These are phyloP conservation scores for Dichetophora obliterata DNA, from an alignment of 2,888 invertebrate genomes.

Conservation along the genomic window DNA sequence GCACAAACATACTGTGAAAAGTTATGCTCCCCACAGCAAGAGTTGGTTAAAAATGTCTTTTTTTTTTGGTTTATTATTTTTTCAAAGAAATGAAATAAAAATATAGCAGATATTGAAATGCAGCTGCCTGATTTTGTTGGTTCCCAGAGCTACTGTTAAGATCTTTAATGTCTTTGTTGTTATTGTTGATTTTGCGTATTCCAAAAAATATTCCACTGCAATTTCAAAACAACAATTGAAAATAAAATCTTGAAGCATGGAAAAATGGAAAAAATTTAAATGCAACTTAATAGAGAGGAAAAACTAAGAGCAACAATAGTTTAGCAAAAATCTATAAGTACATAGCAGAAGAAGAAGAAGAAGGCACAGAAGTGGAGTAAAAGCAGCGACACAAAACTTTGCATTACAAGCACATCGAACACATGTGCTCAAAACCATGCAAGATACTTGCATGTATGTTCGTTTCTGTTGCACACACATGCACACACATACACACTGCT, in stretches of 20 bases:
- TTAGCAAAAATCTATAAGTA: background rate
- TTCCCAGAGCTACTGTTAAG: no score
- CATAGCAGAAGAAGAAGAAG: background rate
- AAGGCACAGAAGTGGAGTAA: background rate
- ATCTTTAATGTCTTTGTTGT: no score
- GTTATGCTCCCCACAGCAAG: no score
- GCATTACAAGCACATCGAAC: background rate
- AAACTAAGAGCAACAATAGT: background rate
- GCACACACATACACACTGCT: conserved; percentile 12
- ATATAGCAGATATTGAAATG: no score
- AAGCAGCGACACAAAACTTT: background rate
- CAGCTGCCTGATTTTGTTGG: no score
- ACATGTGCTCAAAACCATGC: background rate
- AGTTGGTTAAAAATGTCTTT: background rate
- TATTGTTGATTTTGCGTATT: background rate
- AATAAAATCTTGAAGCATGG: background rate
- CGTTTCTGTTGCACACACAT: background rate
- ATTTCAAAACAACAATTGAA: background rate
- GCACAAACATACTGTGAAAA: no score
- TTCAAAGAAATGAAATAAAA: background rate
- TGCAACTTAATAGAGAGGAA: conserved; percentile 1
- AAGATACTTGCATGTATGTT: background rate
- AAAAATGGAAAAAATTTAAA: background rate
- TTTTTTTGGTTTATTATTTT: background rate
- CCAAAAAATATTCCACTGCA: background rate